phyloP scores from a whole-genome alignment of 2,888 invertebrate genomes.

The Netelia fuscicornis region DNA sequence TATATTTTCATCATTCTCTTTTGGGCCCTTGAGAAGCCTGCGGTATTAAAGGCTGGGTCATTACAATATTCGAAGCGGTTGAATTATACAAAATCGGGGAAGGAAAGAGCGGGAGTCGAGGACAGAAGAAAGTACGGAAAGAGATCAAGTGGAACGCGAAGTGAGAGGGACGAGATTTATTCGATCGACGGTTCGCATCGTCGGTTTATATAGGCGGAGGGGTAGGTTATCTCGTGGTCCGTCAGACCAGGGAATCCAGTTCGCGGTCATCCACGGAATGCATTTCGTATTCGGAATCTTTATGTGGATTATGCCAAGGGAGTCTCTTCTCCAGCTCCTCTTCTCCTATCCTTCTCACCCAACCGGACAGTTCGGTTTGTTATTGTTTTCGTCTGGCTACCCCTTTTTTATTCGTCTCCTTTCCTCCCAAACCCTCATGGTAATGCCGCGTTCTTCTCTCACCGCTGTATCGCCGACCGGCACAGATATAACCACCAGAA shows the following conservation, averaged over 20 bases:
- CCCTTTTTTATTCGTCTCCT: slow-evolving; percentile 16
- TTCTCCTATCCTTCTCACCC: slow-evolving; percentile 65
- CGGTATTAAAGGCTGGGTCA: slow-evolving; percentile 35
- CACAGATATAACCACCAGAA: background rate
- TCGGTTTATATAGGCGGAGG: slow-evolving; percentile 40
- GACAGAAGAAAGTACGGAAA: slow-evolving; percentile 59
- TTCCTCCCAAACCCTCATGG: slow-evolving; percentile 4
- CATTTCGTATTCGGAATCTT: slow-evolving; percentile 83
- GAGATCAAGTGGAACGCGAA: slow-evolving; percentile 67
- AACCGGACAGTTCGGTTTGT: slow-evolving; percentile 76
- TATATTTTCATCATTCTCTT: slow-evolving; percentile 45
- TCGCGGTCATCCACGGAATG: slow-evolving; percentile 76
- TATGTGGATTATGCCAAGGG: slow-evolving; percentile 77
- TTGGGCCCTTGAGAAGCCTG: background rate
- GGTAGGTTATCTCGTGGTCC: slow-evolving; percentile 13
- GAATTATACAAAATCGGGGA: slow-evolving; percentile 62
- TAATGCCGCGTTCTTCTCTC: background rate
- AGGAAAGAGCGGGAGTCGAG: slow-evolving; percentile 5
- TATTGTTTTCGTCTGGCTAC: slow-evolving; percentile 75
- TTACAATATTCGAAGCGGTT: slow-evolving; percentile 55
- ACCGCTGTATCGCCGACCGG: background rate
- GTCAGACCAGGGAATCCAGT: slow-evolving; percentile 33
- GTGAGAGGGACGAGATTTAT: slow-evolving; percentile 81
- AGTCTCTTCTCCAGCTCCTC: slow-evolving; percentile 60
- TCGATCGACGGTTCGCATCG: slow-evolving; percentile 80